phyloP scores from a whole-genome alignment of 2,113 vertebrate genomes.

The Xiphorhynchus elegans region DNA sequence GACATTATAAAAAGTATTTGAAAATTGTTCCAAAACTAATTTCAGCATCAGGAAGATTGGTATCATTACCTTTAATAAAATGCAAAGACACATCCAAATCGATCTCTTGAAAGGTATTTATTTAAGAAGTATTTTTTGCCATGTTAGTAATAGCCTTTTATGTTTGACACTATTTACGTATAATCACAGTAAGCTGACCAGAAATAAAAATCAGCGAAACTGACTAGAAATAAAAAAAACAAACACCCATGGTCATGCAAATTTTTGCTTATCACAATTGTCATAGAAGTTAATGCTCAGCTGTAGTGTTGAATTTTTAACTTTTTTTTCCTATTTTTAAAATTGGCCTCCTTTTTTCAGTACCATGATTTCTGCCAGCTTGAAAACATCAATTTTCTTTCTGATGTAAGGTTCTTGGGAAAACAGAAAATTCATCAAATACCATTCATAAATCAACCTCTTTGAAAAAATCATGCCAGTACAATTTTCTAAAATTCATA shows the following conservation, averaged over 20 bases:
- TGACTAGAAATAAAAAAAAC: not conserved
- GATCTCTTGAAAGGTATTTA: not conserved
- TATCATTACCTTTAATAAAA: not conserved
- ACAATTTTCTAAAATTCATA: not conserved
- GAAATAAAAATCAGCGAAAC: not conserved
- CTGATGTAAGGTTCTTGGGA: not conserved
- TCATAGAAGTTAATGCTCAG: not conserved
- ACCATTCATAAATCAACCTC: not conserved
- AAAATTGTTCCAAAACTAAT: constrained; percentile 40
- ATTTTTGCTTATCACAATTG: not conserved
- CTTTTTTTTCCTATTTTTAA: not conserved
- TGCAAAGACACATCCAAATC: not conserved
- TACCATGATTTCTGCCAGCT: not conserved
- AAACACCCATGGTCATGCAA: not conserved
- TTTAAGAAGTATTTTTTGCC: not conserved
- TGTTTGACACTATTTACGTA: not conserved
- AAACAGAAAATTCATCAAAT: not conserved
- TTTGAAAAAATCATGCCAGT: not conserved
- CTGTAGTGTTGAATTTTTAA: not conserved
- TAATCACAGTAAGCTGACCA: not conserved
- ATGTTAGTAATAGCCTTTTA: not conserved
- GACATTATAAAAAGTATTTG: not conserved
- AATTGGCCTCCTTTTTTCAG: not conserved
- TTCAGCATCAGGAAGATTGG: not conserved
- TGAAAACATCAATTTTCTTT: not conserved